A percentile compares a stretch with the other conserved stretches of the same genome.
Conservation (phyloP, 1,140 invertebrate genomes). For the Tribolium madens region DNA sequence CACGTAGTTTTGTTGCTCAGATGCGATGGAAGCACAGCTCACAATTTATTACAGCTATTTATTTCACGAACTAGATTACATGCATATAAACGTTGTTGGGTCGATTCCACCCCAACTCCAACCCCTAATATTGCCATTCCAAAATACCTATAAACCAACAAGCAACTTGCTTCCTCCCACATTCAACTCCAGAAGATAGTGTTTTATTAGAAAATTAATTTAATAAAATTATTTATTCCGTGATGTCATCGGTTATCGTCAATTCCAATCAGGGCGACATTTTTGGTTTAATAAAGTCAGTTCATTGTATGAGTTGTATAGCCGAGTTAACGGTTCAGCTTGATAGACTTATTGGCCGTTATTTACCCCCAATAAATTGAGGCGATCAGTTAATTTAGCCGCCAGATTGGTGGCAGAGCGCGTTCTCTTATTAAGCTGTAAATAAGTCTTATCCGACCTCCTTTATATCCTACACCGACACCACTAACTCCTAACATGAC, state of each 20-base stretch:
- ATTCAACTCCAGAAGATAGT: background rate
- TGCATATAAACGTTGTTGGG: slow-evolving; percentile 62
- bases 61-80: slow-evolving; percentile 64
- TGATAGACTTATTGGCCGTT: slow-evolving; percentile 57
- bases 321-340: slow-evolving; percentile 45
- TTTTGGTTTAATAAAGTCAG: slow-evolving; percentile 26
- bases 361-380: slow-evolving; percentile 54
- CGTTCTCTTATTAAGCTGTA: slow-evolving; percentile 53
- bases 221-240: too few relatives aligned
- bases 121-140: slow-evolving; percentile 19
- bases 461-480: slow-evolving; percentile 40
- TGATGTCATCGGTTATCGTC: background rate
- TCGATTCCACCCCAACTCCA: slow-evolving; percentile 35
- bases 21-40: slow-evolving; percentile 40
- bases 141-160: slow-evolving; percentile 27
- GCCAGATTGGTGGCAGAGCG: slow-evolving; percentile 46
- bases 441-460: slow-evolving; percentile 50
- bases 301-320: slow-evolving; percentile 39
- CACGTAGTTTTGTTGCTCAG: slow-evolving; percentile 34
- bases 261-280: background rate
- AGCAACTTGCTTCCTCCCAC: slow-evolving; percentile 12
- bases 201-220: too few relatives aligned
- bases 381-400: slow-evolving; percentile 54
- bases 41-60: slow-evolving; percentile 63
- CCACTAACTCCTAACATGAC: slow-evolving; percentile 33